These are phyloP conservation scores for Xylota sylvarum DNA, from an alignment of 2,888 invertebrate genomes.

Conservation along the genomic window DNA sequence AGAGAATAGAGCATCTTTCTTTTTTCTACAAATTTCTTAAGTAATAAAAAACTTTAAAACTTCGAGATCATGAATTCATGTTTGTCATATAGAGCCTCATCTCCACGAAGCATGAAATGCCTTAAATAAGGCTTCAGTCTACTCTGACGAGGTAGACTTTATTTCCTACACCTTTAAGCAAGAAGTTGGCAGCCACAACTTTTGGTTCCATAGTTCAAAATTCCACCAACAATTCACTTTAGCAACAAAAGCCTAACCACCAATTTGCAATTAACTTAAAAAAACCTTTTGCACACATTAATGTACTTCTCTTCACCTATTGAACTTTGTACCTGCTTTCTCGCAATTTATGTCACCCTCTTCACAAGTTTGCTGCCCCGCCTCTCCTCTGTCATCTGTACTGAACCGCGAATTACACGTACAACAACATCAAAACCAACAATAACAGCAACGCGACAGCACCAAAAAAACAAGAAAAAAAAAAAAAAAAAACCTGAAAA, in stretches of 20 bases:
- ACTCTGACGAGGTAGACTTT: too few relatives aligned
- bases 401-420: slow-evolving; percentile 50
- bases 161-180: too few relatives aligned
- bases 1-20: too few relatives aligned
- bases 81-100: too few relatives aligned
- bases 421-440: slow-evolving; percentile 49
- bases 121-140: too few relatives aligned
- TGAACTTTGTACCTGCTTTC: slow-evolving; percentile 55
- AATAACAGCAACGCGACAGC: slow-evolving; percentile 17
- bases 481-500: slow-evolving; percentile 25
- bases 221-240: neutral
- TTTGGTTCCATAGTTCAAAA: slow-evolving; percentile 7
- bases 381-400: slow-evolving; percentile 17
- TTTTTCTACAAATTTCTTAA: too few relatives aligned
- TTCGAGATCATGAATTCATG: too few relatives aligned
- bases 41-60: too few relatives aligned
- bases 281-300: slow-evolving; percentile 1
- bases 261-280: slow-evolving; percentile 31
- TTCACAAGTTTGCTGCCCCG: slow-evolving; percentile 24
- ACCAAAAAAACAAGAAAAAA: slow-evolving; percentile 2
- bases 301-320: slow-evolving; percentile 32
- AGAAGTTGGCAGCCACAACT: too few relatives aligned
- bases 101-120: too few relatives aligned
- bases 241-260: slow-evolving; percentile 4
- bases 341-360: slow-evolving; percentile 45